These are phyloP conservation scores for Synanthedon myopaeformis DNA, from an alignment of 2,888 invertebrate genomes.

Conservation along the genomic window DNA sequence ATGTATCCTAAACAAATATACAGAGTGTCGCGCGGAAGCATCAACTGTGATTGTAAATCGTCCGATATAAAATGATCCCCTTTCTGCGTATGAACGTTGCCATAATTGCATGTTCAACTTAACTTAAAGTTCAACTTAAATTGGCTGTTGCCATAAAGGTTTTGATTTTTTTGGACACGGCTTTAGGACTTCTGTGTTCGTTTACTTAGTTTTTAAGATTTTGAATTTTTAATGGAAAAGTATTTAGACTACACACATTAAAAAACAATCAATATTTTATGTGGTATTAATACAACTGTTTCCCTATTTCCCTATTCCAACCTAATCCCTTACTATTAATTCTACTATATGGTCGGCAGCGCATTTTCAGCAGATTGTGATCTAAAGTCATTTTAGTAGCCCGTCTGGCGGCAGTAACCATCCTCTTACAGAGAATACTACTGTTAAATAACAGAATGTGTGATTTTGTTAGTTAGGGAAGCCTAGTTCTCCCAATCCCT, in stretches of 20 bases:
- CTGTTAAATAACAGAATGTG: too few species aligned
- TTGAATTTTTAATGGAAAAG: neutral
- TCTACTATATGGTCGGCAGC: too few species aligned
- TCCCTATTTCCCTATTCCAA: too few species aligned
- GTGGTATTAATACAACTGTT: too few species aligned
- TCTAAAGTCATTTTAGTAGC: too few species aligned
- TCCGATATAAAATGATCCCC: slow-evolving; percentile 30
- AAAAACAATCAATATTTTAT: too few species aligned
- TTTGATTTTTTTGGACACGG: slow-evolving; percentile 30
- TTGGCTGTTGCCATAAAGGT: slow-evolving; percentile 22
- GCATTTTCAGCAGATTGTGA: too few species aligned
- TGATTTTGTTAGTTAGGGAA: too few species aligned
- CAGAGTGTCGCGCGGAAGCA: slow-evolving; percentile 48
- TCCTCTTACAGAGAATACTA: too few species aligned
- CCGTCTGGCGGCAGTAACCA: too few species aligned
- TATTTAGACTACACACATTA: neutral
- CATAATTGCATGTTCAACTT: neutral
- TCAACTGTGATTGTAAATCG: slow-evolving; percentile 30
- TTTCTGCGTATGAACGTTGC: slow-evolving; percentile 6
- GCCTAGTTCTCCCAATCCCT: too few species aligned
- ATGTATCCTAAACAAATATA: slow-evolving; percentile 63
- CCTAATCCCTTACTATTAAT: too few species aligned
- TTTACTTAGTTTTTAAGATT: neutral
- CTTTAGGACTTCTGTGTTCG: slow-evolving; percentile 9
- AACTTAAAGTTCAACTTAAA: slow-evolving; percentile 10